Conservation (phyloP, 2,888 invertebrate genomes). For the Eupithecia inturbata region DNA sequence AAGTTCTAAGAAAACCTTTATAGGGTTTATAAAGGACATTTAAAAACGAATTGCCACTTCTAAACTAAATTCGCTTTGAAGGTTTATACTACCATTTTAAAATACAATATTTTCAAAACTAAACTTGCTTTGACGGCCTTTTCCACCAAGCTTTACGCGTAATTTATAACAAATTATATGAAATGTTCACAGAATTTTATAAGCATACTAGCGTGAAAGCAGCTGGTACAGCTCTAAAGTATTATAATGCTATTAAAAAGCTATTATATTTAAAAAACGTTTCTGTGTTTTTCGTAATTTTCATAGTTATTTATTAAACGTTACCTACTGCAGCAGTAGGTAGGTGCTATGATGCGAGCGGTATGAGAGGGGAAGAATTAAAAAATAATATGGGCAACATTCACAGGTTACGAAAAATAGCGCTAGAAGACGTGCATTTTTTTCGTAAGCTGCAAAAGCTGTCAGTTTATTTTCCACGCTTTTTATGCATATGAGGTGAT, state of each 20-base stretch:
- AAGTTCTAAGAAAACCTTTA: background rate
- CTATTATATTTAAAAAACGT: background rate
- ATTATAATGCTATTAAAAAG: conserved; percentile 4
- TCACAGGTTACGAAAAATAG: too few species aligned
- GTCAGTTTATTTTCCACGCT: too few species aligned
- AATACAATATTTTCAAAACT: background rate
- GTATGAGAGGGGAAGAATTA: too few species aligned
- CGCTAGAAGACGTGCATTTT: too few species aligned
- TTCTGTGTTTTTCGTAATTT: background rate
- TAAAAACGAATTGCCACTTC: background rate
- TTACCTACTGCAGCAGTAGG: too few species aligned
- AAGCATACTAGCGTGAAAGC: background rate
- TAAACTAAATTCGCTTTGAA: background rate
- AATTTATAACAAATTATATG: background rate
- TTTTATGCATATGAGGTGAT: too few species aligned
- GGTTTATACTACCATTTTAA: background rate
- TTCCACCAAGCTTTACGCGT: background rate
- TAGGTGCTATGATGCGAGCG: too few species aligned
- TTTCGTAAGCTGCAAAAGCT: too few species aligned
- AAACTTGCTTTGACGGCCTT: background rate
- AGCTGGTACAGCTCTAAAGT: background rate
- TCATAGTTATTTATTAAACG: background rate
- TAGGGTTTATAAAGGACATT: background rate
- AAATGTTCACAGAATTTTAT: background rate
- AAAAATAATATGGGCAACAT: too few species aligned